phyloP scores from a whole-genome alignment of 2,113 vertebrate genomes.

The Hepsetus odoe region DNA sequence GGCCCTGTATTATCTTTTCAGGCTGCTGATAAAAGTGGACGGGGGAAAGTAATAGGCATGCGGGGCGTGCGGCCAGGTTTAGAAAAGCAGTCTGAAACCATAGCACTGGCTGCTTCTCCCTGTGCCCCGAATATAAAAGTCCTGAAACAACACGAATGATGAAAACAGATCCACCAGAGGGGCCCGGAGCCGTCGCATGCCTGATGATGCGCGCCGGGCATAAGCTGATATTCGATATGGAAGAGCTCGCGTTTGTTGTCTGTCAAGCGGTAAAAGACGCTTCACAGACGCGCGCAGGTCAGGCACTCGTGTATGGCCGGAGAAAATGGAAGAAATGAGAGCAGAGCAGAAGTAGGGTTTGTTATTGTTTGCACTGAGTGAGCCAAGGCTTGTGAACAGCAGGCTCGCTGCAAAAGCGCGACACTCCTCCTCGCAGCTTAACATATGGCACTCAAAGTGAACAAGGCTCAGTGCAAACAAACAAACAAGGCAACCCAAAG shows the following conservation, averaged over 20 bases:
- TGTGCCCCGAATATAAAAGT: neutral
- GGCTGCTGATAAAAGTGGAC: neutral
- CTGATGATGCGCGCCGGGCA: constrained; percentile 32
- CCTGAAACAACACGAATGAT: constrained; percentile 19
- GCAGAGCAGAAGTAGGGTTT: constrained; percentile 29
- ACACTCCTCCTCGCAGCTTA: constrained; percentile 27
- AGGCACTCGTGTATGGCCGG: neutral
- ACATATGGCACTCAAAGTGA: constrained; percentile 34
- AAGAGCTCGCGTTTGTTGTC: constrained; percentile 38
- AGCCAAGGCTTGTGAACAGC: constrained; percentile 43
- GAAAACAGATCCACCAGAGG: constrained; percentile 25
- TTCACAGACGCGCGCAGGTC: neutral
- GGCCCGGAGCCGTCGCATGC: constrained; percentile 9
- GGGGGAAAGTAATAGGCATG: constrained; percentile 42
- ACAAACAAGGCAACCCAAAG: constrained; percentile 27
- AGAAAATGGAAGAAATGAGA: neutral
- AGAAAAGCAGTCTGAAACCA: constrained; percentile 29
- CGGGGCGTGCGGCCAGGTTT: constrained; percentile 40
- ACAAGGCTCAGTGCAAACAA: constrained; percentile 32
- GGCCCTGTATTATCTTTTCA: constrained; percentile 37
- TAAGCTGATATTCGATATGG: constrained; percentile 37
- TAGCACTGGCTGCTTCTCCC: neutral
- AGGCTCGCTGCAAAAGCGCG: constrained; percentile 32
- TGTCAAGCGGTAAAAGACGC: constrained; percentile 40
- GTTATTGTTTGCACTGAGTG: constrained; percentile 46